These are phyloP conservation scores for Picus viridis DNA, from an alignment of 2,797 vertebrate species.

Conservation along the genomic window DNA sequence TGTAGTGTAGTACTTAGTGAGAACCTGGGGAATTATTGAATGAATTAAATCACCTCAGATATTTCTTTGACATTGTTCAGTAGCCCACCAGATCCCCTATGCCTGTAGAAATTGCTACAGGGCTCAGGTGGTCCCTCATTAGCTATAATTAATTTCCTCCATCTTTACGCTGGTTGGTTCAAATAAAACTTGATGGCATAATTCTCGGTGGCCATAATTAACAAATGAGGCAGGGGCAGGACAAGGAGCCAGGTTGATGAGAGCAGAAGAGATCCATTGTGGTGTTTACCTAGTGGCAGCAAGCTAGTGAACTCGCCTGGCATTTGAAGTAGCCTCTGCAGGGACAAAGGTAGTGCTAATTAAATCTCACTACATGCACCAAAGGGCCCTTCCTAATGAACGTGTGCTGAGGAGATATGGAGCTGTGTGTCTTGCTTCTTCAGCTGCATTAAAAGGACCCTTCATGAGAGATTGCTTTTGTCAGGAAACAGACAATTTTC, in stretches of 20 bases:
- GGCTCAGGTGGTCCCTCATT: conserved; percentile 61
- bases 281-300: background rate
- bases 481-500: background rate
- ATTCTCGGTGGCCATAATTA: conserved; percentile 31
- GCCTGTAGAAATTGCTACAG: conserved; percentile 37
- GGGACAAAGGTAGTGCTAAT: conserved; percentile 41
- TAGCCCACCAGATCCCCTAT: conserved; percentile 25
- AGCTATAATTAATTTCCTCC: conserved; percentile 53
- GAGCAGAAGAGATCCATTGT: background rate
- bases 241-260: background rate
- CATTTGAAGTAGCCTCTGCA: background rate
- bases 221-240: background rate
- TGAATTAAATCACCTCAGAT: conserved; percentile 52
- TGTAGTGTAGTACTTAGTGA: conserved; percentile 15
- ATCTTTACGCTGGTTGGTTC: conserved; percentile 35
- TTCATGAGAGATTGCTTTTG: background rate
- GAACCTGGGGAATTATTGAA: conserved; percentile 54
- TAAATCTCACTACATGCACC: conserved; percentile 6
- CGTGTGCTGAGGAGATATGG: background rate
- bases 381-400: conserved; percentile 46
- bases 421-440: conserved; percentile 1
- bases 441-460: background rate
- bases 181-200: conserved; percentile 32
- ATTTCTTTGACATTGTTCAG: conserved; percentile 54
- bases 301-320: conserved; percentile 43